Conservation (phyloP, 2,797 vertebrate genomes). For the Sebastes hopkinsi region DNA sequence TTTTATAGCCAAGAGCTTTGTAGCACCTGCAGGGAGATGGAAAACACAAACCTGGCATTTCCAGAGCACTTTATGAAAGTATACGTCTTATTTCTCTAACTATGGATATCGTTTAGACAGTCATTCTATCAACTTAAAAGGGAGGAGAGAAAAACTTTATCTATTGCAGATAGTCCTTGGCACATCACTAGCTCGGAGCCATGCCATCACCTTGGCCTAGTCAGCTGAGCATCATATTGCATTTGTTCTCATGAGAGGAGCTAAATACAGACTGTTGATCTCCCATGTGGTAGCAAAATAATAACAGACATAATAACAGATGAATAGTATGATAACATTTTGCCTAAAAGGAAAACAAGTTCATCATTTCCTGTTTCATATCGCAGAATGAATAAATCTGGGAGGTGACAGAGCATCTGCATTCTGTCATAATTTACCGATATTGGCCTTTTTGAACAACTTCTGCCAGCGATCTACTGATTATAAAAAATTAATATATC, state of each 20-base stretch:
- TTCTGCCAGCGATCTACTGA: not conserved
- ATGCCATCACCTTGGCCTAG: conserved; percentile 25
- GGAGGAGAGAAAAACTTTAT: not conserved
- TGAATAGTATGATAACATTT: not conserved
- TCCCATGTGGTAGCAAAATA: not conserved
- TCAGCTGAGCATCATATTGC: conserved; percentile 66
- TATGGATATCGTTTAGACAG: not conserved
- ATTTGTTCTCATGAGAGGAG: conserved; percentile 40
- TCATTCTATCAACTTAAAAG: not conserved
- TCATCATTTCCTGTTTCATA: not conserved
- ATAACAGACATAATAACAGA: not conserved
- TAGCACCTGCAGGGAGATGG: not conserved
- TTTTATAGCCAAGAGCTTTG: not conserved
- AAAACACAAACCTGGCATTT: not conserved
- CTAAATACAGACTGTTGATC: conserved; percentile 40
- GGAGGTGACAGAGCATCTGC: not conserved
- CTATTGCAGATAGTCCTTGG: not conserved
- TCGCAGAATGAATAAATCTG: not conserved
- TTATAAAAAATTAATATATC: not conserved
- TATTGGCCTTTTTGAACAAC: not conserved
- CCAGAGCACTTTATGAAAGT: not conserved
- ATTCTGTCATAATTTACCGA: not conserved
- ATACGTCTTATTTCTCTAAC: not conserved
- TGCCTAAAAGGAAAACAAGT: not conserved
- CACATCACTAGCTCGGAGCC: conserved; percentile 5